Evolutionary conservation across 2,113 vertebrate genomes (phyloP), one percentile per base, ranked within the genome.

Genomic region (Lucifuga dentata): DNA sequence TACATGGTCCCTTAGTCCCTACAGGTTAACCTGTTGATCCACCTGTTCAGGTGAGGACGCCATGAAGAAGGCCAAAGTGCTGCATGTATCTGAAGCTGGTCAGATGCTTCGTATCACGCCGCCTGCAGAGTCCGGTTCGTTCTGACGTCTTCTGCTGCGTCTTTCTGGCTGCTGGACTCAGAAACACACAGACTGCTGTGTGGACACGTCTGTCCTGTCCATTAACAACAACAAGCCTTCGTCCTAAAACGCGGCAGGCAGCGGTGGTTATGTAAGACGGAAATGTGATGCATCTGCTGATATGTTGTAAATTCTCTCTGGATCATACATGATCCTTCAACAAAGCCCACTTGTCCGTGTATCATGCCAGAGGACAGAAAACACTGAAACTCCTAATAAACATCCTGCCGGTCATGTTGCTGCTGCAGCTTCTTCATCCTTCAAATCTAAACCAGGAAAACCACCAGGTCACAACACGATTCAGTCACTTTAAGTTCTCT

Each of bases 211-310:
- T 83, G 77, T 83, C 75, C 73, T 72, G 83, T 88, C 79, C 74
- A 83, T 82, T 80, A 73, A 63, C 79, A 88, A 91, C 88, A 92
- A 91, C 76, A 84, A 73, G 16, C 51, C 76, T 76, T 91, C 77
- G 90, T 93, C 68, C 59, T 64, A 15, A 75, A 84, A 90, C 51
- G 65, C 82, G 82, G 61, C 72, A 81, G 48, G 68, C 70, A 67
- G 58, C 77, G 23, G 11, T 53, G 32, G 60, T 93, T 92, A 89
- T 84, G 70, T 59, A 92, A 94, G 76, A 79, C 19, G 75, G 78
- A 90, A 88, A 90, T 88, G 83, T 76, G 88, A 90, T 83, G 86
- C 76, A 79, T 87, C 88, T 86, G 78, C 85, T 88, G 90, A 91
- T 90, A 76, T 70, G 76, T 66, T 85, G 85, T 73, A 77, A 85